Evolutionary conservation across 2,113 vertebrate species (phyloP).

Genomic region (Sphyrna mokarran): DNA sequence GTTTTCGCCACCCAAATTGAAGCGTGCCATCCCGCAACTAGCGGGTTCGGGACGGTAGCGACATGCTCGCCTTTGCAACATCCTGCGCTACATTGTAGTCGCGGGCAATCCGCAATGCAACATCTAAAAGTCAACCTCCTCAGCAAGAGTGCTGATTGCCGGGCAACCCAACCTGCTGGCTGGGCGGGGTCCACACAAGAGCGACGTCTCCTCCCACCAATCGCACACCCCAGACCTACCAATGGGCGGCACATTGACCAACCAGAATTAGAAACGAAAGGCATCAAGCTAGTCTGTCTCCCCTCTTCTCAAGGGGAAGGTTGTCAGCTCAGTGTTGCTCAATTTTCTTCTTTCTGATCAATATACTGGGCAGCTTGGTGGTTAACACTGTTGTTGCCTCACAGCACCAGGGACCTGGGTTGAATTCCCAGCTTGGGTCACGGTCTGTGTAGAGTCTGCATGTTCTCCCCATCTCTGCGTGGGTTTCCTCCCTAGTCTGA

Average conservation of each 20-base stretch:
- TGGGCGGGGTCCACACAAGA: not conserved
- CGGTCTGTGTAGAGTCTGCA: too few species aligned
- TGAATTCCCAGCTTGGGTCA: too few species aligned
- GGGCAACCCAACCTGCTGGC: not conserved
- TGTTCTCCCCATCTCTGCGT: too few species aligned
- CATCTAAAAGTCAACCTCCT: not conserved
- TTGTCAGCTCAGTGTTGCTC: not conserved
- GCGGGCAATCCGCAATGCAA: conserved; percentile 10
- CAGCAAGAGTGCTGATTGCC: not conserved
- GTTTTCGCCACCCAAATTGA: not conserved
- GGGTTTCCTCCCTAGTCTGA: too few species aligned
- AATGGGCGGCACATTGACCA: not conserved
- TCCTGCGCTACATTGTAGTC: conserved; percentile 34
- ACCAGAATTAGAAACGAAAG: too few species aligned
- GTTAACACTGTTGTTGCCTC: too few species aligned
- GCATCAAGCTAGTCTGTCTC: not conserved
- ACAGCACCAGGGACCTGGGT: too few species aligned
- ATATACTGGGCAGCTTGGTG: not conserved
- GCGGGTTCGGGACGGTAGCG: not conserved
- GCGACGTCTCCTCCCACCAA: not conserved
- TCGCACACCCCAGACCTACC: not conserved
- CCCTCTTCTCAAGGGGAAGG: not conserved
- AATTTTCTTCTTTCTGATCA: not conserved
- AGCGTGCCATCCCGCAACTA: not conserved
- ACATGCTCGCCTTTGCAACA: not conserved